phyloP scores from a whole-genome alignment of 2,888 invertebrate genomes.

The Polyploca ridens region DNA sequence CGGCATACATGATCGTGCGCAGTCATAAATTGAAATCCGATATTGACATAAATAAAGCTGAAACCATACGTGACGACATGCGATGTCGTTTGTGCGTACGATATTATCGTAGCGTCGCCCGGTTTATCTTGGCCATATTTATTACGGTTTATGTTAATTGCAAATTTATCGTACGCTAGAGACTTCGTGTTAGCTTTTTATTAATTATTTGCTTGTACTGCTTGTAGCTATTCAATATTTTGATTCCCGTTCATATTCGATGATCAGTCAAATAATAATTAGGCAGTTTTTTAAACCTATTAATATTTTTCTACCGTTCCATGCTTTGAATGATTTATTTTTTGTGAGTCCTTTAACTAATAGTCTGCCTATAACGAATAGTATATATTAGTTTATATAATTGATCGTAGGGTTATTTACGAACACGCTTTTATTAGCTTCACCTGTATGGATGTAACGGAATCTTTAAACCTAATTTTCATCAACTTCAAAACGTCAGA shows the following conservation, averaged over 20 bases:
- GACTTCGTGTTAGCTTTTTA: constrained; percentile 18
- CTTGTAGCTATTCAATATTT: neutral
- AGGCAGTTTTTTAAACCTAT: neutral
- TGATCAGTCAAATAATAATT: neutral
- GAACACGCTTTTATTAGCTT: too few species aligned
- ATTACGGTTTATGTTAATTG: constrained; percentile 54
- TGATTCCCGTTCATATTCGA: neutral
- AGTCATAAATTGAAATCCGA: constrained; percentile 72
- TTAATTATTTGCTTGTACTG: neutral
- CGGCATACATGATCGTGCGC: constrained; percentile 18
- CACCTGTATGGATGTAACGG: too few species aligned
- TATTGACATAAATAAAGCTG: constrained; percentile 72
- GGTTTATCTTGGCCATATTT: constrained; percentile 55
- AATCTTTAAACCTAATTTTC: too few species aligned
- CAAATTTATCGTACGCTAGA: constrained; percentile 43
- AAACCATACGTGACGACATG: constrained; percentile 72
- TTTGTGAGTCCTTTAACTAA: too few species aligned
- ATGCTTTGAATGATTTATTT: too few species aligned
- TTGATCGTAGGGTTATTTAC: too few species aligned
- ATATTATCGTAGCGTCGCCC: constrained; percentile 48
- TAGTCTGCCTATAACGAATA: too few species aligned
- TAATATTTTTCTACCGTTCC: too few species aligned
- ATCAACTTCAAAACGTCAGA: too few species aligned
- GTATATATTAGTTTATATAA: too few species aligned
- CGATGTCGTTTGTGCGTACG: constrained; percentile 52